Evolutionary conservation across 2,888 invertebrate genomes (phyloP).

Genomic region (Dromius quadrimaculatus): DNA sequence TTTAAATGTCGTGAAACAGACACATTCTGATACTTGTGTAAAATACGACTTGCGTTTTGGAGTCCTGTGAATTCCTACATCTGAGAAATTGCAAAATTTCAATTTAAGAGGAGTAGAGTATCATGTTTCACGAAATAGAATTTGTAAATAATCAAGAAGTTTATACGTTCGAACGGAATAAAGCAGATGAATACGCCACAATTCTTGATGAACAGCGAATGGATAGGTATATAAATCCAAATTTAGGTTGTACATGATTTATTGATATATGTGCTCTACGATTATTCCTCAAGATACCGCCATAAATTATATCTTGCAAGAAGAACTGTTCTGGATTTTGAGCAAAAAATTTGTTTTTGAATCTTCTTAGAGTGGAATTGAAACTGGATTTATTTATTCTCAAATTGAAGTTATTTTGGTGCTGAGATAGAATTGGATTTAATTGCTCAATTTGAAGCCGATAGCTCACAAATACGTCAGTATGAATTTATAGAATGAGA

Average conservation of each 20-base stretch:
- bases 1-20: conserved; percentile 30
- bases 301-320: conserved; percentile 6
- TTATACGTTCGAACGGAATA: neutral
- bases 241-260: conserved; percentile 14
- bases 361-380: no score
- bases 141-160: conserved; percentile 14
- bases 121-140: conserved; percentile 2
- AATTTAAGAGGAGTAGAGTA: neutral
- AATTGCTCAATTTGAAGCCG: no score
- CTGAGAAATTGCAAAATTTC: conserved; percentile 16
- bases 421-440: no score
- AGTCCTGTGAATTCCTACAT: conserved; percentile 13
- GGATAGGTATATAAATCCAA: conserved; percentile 38
- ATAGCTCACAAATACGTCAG: no score
- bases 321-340: no score
- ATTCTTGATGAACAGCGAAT: conserved; percentile 26
- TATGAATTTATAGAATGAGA: no score
- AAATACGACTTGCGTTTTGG: conserved; percentile 10
- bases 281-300: conserved; percentile 30
- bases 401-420: no score
- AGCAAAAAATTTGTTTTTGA: no score
- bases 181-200: conserved; percentile 26
- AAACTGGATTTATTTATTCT: no score
- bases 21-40: conserved; percentile 25
- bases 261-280: conserved; percentile 18